Percentiles rank a stretch among this genome's conserved stretches.
These are phyloP conservation scores for Malurus elegans DNA, from an alignment of 2,113 vertebrate genomes.

Conservation along the genomic window DNA sequence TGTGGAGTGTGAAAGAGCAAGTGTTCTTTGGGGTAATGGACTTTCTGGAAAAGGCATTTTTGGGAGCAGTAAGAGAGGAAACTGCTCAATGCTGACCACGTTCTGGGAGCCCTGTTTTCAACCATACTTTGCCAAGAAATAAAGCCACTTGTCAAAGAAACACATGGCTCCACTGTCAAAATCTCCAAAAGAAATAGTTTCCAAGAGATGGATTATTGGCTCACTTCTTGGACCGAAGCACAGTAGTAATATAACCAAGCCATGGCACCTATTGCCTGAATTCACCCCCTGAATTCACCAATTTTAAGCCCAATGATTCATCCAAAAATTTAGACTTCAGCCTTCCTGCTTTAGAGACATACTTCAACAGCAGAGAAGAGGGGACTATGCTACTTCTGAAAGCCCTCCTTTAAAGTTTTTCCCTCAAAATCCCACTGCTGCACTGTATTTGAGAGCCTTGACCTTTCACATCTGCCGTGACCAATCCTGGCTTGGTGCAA, in stretches of 20 bases:
- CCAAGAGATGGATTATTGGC: neutral
- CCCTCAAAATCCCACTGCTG: neutral
- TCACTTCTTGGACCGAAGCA: neutral
- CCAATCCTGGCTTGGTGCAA: neutral
- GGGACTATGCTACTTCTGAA: neutral
- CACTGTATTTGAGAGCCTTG: neutral
- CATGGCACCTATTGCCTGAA: neutral
- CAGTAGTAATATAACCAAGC: neutral
- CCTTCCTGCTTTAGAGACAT: neutral
- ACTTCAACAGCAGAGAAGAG: neutral
- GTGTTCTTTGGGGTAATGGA: neutral
- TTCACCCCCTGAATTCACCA: fast-evolving
- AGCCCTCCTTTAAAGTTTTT: neutral
- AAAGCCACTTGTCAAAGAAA: neutral
- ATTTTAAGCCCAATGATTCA: neutral
- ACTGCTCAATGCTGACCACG: fast-evolving
- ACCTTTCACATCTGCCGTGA: neutral
- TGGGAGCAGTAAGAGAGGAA: neutral
- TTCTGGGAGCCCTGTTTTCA: neutral
- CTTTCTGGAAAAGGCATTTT: neutral
- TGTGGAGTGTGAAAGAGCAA: neutral
- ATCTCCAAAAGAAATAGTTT: neutral
- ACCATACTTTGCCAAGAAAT: neutral
- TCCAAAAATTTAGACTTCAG: neutral
- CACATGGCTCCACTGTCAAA: neutral